Evolutionary conservation across 2,888 invertebrate genomes (phyloP), one percentile per base, ranked within the genome.

Genomic region (Hypselothyrea guttata): DNA sequence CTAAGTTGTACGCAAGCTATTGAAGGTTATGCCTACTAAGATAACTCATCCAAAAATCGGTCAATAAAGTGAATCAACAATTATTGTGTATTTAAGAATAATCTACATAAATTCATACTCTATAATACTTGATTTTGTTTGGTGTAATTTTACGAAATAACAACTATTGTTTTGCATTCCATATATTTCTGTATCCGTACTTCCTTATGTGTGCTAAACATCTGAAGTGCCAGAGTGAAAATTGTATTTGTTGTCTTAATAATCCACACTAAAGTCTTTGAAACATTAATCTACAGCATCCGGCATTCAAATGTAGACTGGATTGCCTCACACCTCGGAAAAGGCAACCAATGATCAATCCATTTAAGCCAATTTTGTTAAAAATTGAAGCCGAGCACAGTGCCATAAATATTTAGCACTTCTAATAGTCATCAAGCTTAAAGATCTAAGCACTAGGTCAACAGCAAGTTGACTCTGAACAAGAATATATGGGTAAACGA

Each of bases 331-430:
- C 52, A 61, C 38, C 16, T 56, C 8, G 18, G 38, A 48, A 15
- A 9, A 45, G 41, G 48, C 45, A 30, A 52, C 51, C 52, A 53
- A 33, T 54, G 46, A 35, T 9, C 49, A 37, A 30, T 35, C 15
- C 40, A 53, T 57, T 55, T 57, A 51, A 64, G 27, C 15, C 9
- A 47, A 44, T 71, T 42, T 47, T 31, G 41, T 30, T 40, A 18
- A 51, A 51, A 46, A 42, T 34, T 33, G 46, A 37, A 41, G 27
- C n/a, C n/a, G 30, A n/a, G 16, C 16, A 18, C 12, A 35, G 35
- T 47, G 46, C 52, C 48, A 78, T 59, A 74, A 73, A 81, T 62
- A 74, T 74, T 76, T 71, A 65, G 12, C 77, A 77, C 77, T 58
- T 51, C 49, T 53, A 64, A 58, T 13, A 58, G 56, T 54, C 49